A percentile compares a stretch with the other conserved stretches of the same genome.
Conservation (phyloP, 1,140 invertebrate genomes). For the Paraescarpia echinospica region DNA sequence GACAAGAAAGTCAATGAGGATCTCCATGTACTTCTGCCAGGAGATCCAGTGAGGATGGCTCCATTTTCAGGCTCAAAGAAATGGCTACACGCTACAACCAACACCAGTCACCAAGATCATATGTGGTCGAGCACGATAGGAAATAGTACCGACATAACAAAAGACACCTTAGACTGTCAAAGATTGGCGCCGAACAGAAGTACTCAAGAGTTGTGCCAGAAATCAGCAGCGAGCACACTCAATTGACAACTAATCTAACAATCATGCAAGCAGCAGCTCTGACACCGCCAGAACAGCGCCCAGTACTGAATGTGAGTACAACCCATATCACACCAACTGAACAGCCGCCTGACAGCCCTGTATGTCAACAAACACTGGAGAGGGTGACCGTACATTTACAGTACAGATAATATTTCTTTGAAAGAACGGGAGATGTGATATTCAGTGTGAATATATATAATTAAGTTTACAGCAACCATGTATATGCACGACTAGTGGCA, state of each 20-base stretch:
- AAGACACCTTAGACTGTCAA: too few species aligned
- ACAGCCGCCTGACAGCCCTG: neutral
- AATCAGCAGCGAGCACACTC: neutral
- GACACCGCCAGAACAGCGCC: neutral
- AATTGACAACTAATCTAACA: neutral
- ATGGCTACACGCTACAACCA: too few species aligned
- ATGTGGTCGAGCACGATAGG: too few species aligned
- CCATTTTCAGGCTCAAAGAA: neutral
- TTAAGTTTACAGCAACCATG: too few species aligned
- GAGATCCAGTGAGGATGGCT: constrained; percentile 16
- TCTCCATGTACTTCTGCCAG: neutral
- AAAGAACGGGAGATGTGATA: too few species aligned
- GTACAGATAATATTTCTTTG: too few species aligned
- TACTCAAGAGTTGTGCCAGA: too few species aligned
- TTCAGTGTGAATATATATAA: too few species aligned
- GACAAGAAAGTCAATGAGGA: neutral
- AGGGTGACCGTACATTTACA: neutral
- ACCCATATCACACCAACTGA: neutral
- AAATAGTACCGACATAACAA: too few species aligned
- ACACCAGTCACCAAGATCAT: too few species aligned
- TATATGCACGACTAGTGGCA: too few species aligned
- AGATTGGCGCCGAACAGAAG: too few species aligned
- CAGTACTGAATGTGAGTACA: neutral
- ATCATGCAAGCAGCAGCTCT: neutral
- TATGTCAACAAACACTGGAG: neutral